Conservation (phyloP, 2,113 vertebrate species). For the Potamarius usumacintae region DNA sequence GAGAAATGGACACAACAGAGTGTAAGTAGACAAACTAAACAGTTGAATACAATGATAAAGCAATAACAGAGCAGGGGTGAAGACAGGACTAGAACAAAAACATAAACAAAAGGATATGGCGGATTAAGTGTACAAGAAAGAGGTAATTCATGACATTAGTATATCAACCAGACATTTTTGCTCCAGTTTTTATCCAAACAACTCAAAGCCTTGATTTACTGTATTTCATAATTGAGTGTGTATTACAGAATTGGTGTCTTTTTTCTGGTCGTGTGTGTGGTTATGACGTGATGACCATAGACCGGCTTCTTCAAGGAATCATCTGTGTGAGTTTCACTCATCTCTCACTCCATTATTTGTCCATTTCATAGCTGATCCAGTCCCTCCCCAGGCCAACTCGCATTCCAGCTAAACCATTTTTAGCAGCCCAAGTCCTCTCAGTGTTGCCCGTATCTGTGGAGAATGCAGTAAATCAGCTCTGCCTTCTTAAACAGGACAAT, state of each 20-base stretch:
- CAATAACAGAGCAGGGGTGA: background rate
- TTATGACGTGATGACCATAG: background rate
- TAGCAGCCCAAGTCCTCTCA: slow-evolving; percentile 11
- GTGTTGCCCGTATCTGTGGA: background rate
- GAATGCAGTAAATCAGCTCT: background rate
- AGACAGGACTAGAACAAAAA: background rate
- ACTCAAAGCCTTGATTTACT: background rate
- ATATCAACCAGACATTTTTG: background rate
- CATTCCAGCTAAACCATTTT: slow-evolving; percentile 7
- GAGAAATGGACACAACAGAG: background rate
- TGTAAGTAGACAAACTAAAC: background rate
- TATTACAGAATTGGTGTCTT: background rate
- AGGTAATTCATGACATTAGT: background rate
- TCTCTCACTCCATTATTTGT: slow-evolving; percentile 21
- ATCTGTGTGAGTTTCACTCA: slow-evolving; percentile 26
- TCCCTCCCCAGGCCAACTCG: background rate
- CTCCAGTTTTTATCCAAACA: background rate
- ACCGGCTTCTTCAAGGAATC: background rate
- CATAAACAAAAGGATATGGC: background rate
- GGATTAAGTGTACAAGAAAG: background rate
- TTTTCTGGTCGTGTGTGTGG: background rate
- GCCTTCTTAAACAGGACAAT: background rate
- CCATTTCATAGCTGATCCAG: slow-evolving; percentile 22
- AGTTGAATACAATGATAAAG: background rate
- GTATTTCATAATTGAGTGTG: background rate